Evolutionary conservation across 1,140 invertebrate species (phyloP), one percentile per base, ranked within the genome.

Genomic region (Meloidogyne floridensis): DNA sequence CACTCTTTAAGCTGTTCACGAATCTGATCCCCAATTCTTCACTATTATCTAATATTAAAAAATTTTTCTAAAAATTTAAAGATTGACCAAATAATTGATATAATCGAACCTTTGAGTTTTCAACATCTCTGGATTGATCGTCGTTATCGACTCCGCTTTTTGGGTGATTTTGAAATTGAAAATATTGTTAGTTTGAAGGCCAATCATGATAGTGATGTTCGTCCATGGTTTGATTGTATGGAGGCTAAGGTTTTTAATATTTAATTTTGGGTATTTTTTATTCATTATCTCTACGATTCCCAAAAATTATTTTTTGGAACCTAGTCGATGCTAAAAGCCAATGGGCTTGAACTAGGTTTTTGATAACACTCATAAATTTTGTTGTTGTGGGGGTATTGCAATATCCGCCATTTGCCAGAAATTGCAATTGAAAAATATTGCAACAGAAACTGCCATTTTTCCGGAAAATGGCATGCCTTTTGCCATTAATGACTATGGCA

Each of bases 41-140:
- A 32, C 32, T 2, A 32, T 32, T 32, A 32, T 2, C 32, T 32
- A 1, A 1, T 32, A 32, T 20, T 20, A 20, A 20, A 20, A 0
- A 3, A 53, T 71, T 5, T 65, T n/a, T 20, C 32, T 32, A 32
- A 7, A n/a, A 59, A 77, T 20, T 20, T 77, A 11, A 32, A 79
- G 77, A 69, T 69, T 4, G 77, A 79, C 43, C 77, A 79, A 71
- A 79, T 79, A 72, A 15, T 32, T 32, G 77, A 79, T 43, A 72
- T 79, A 11, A 42, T 69, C 11, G 77, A 79, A 18, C 65, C 65
- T 7, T 69, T 71, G 43, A 71, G 65, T 18, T 79, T 71, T n/a
- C 77, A 79, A 71, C 77, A 79, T 71, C 43, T 79, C 20, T 79
- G 77, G 77, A 3, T 79, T 5, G 72, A 79, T 53, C 77, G 77